Base-by-base conservation (phyloP, 1,140 invertebrate species). In the Phymorhynchus buccinoides region DNA sequence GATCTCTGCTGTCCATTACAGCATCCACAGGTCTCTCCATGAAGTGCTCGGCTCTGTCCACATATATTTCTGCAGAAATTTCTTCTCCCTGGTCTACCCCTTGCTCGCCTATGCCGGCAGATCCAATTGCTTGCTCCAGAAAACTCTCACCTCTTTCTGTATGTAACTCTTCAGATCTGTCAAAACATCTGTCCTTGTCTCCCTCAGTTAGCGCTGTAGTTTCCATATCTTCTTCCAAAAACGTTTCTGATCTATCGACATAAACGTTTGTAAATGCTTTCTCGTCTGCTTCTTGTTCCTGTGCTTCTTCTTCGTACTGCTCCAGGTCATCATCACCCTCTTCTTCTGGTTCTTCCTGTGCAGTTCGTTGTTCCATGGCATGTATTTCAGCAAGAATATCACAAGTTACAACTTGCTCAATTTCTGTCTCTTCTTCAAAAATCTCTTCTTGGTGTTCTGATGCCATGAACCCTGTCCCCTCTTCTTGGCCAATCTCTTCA, bases 271-370 rank as follows among this genome's bases (percentile, higher is more conserved):
- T 16, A 44, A 22, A 42, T 0, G 9, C 6, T 16, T 79, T 41
- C 41, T 79, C 77, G 18, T 48, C 44, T 48, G 6, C 56, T 22
- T 27, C 22, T 27, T 9, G 1, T 22, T 83, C 52, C 73, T 44
- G 52, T 42, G 84, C 62, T 80, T 84, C 83, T 66, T 88, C 88
- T 81, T 87, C 87, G 77, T 83, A 82, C 41, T 87, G 68, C 66
- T 89, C 84, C 44, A 84, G 85, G 39, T 79, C 85, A 80, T 85
- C 86, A 39, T 82, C 83, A 42, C 77, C 18, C n/a, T 87, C 85
- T 27, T 87, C 79, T 81, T 68, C 66, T 14, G 75, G 77, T 18
- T 87, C 86, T 35, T 42, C 73, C 52, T 73, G 52, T 37, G n/a
- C 48, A 52, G 79, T 68, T 9, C 83, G 14, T 39, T 83, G 56